These are phyloP conservation scores for Clusia tigrina DNA, from an alignment of 2,888 invertebrate species.

Conservation along the genomic window DNA sequence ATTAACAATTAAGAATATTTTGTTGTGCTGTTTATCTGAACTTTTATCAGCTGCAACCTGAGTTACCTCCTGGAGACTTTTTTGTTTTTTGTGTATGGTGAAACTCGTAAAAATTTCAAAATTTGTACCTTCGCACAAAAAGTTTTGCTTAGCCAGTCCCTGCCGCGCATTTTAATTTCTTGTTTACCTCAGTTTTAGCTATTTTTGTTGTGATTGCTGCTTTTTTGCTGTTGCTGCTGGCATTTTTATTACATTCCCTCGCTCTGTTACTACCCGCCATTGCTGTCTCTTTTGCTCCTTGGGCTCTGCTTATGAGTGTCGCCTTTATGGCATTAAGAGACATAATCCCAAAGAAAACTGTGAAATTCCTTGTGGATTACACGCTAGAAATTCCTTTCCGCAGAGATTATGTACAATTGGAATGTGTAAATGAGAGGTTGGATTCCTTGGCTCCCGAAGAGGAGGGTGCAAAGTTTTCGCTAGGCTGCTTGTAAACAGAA, in stretches of 20 bases:
- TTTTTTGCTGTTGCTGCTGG: constrained; percentile 25
- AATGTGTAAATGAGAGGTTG: constrained; percentile 45
- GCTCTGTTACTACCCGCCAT: constrained; percentile 38
- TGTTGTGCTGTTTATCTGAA: too few relatives aligned
- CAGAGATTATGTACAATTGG: constrained; percentile 49
- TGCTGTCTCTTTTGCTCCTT: not conserved
- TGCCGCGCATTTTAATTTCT: constrained; percentile 60
- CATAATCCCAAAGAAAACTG: constrained; percentile 49
- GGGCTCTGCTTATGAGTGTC: not conserved
- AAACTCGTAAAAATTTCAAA: too few relatives aligned
- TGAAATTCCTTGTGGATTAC: constrained; percentile 54
- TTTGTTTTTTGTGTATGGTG: too few relatives aligned
- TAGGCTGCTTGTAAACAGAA: not conserved
- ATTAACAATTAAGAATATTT: too few relatives aligned
- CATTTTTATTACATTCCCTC: constrained; percentile 41
- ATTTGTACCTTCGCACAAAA: too few relatives aligned
- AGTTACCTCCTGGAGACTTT: too few relatives aligned
- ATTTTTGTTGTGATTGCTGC: constrained; percentile 23
- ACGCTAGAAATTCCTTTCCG: constrained; percentile 35
- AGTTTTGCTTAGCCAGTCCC: too few relatives aligned
- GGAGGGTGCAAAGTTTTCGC: not conserved
- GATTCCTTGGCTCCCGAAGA: too few relatives aligned
- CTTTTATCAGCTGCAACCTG: too few relatives aligned
- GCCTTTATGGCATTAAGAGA: constrained; percentile 45
- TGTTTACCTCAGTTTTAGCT: constrained; percentile 24